Percentiles rank a stretch among this genome's conserved stretches.
phyloP scores from a whole-genome alignment of 2,888 invertebrate species.

The Tryphoninae sp. region DNA sequence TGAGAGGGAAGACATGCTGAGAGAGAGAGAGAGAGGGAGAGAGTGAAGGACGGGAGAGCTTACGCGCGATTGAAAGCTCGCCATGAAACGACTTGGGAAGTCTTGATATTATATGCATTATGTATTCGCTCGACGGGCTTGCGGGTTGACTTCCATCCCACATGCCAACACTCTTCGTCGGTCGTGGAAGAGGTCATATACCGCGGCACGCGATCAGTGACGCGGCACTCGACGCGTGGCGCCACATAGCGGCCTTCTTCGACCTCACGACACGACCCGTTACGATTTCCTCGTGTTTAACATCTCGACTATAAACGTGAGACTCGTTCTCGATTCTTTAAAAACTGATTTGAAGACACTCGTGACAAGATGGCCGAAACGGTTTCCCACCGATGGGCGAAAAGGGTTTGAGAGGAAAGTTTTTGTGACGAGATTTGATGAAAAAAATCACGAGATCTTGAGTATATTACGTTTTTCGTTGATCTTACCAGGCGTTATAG shows the following conservation, averaged over 20 bases:
- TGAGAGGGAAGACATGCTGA: slow-evolving; percentile 40
- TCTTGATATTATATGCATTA: slow-evolving; percentile 78
- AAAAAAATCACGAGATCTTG: too few species aligned
- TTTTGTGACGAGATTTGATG: too few species aligned
- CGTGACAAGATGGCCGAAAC: neutral
- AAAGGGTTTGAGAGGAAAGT: too few species aligned
- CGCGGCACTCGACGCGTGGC: slow-evolving; percentile 51
- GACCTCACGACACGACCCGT: slow-evolving; percentile 26
- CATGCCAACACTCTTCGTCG: slow-evolving; percentile 26
- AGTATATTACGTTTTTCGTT: neutral
- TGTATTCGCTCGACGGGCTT: slow-evolving; percentile 73
- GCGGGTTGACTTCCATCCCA: slow-evolving; percentile 67
- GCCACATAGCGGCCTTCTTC: slow-evolving; percentile 42
- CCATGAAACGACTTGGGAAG: slow-evolving; percentile 77
- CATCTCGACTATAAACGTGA: slow-evolving; percentile 43
- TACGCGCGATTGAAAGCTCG: slow-evolving; percentile 79
- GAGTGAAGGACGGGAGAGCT: slow-evolving; percentile 68
- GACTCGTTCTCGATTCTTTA: slow-evolving; percentile 45
- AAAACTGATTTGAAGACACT: slow-evolving; percentile 43
- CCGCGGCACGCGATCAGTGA: slow-evolving; percentile 75
- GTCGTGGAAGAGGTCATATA: slow-evolving; percentile 59
- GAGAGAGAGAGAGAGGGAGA: slow-evolving; percentile 7
- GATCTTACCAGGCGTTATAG: neutral
- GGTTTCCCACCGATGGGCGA: too few species aligned
- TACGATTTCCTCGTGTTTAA: slow-evolving; percentile 42